phyloP scores from a whole-genome alignment of 92 coral and sea anemone genomes.

The Zoanthus solanderi region DNA sequence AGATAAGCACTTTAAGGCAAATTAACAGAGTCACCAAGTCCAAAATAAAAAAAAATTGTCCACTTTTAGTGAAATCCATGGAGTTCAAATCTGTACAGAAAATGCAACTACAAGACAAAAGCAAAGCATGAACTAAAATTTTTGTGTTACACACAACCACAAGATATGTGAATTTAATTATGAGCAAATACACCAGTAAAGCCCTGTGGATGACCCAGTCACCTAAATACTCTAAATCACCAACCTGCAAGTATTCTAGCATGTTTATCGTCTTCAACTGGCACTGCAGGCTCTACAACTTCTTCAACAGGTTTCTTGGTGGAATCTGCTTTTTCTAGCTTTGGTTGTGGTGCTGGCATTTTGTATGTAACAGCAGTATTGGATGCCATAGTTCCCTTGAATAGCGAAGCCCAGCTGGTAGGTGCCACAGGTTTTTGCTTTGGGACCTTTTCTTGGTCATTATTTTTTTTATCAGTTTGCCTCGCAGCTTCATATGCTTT shows the following conservation, averaged over 20 bases:
- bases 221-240: no score
- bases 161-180: no score
- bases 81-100: no score
- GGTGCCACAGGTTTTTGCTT: constrained; percentile 41
- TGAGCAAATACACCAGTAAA: not conserved
- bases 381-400: constrained; percentile 71
- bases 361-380: constrained; percentile 56
- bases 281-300: constrained; percentile 45
- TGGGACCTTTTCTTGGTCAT: not conserved
- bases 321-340: constrained; percentile 26
- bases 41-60: no score
- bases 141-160: no score
- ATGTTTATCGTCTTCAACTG: constrained; percentile 73
- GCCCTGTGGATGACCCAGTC: not conserved
- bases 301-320: constrained; percentile 64
- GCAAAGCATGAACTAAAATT: no score
- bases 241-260: constrained; percentile 83
- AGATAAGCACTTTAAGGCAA: no score
- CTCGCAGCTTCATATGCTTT: not conserved
- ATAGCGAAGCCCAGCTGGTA: constrained; percentile 90
- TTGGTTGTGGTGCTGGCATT: constrained; percentile 30
- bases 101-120: no score
- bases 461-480: not conserved
- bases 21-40: no score
- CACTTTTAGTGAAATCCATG: no score